Evolutionary conservation across 2,113 vertebrate species (phyloP).

Genomic region (Microcebus ravelobensis): DNA sequence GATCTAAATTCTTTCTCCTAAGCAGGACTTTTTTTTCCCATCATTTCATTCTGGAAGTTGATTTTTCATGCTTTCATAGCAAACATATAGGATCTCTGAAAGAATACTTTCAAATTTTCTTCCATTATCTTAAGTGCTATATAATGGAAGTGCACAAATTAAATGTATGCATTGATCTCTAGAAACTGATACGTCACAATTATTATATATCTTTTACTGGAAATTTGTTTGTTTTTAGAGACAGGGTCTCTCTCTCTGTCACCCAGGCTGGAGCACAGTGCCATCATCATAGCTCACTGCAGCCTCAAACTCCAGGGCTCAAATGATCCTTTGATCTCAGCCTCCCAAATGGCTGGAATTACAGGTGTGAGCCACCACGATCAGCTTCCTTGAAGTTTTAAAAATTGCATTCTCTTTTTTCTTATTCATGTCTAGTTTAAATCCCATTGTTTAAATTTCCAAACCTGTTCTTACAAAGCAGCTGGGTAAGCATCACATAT

Average conservation of each 20-base stretch:
- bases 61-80: background rate
- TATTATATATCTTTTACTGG: background rate
- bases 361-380: no score
- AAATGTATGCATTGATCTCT: background rate
- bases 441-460: background rate
- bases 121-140: background rate
- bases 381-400: background rate
- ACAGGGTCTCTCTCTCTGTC: no score
- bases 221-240: background rate
- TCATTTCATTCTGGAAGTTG: constrained; percentile 17
- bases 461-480: background rate
- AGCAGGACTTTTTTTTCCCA: background rate
- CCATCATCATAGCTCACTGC: no score
- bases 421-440: background rate
- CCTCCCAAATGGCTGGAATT: no score
- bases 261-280: no score
- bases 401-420: background rate
- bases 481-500: background rate
- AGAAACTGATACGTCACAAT: background rate
- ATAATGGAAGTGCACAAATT: background rate
- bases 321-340: no score
- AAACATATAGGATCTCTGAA: background rate
- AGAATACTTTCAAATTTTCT: constrained; percentile 30
- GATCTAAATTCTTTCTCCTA: background rate
- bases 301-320: no score